Conservation (phyloP, 2,113 vertebrate genomes). For the Polypterus bichir region DNA sequence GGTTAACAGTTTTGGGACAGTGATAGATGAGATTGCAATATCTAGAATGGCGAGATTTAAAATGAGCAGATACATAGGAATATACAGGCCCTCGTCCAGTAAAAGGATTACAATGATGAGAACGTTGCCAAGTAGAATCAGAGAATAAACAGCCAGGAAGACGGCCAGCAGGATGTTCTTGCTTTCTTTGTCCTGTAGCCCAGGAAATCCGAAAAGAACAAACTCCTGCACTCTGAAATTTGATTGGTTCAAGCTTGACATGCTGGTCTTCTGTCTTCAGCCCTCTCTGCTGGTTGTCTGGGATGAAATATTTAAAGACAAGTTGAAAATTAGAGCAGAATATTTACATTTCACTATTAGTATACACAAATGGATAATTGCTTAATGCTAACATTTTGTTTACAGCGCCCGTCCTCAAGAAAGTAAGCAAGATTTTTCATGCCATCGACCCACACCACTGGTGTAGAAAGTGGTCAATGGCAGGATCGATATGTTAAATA, state of each 20-base stretch:
- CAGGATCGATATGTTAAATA: too few species aligned
- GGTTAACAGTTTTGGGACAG: conserved; percentile 27
- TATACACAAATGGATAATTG: too few species aligned
- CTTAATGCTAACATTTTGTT: too few species aligned
- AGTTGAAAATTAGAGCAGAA: too few species aligned
- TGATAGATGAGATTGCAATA: conserved; percentile 9
- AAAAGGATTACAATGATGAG: not conserved
- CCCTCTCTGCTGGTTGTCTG: too few species aligned
- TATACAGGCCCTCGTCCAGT: not conserved
- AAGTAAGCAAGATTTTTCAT: too few species aligned
- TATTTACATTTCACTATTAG: too few species aligned
- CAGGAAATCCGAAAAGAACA: not conserved
- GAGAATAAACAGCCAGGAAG: not conserved
- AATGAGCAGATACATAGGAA: not conserved
- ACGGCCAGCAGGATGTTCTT: not conserved
- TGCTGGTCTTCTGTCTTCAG: not conserved
- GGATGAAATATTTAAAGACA: too few species aligned
- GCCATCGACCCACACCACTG: too few species aligned
- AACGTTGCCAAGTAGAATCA: not conserved
- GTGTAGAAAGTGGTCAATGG: too few species aligned
- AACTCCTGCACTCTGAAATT: not conserved
- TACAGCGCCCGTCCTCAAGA: too few species aligned
- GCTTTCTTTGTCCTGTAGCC: not conserved
- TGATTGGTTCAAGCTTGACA: not conserved
- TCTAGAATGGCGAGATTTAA: not conserved